Base-by-base conservation (phyloP, 2,888 invertebrate genomes). In the Papilio elwesi region DNA sequence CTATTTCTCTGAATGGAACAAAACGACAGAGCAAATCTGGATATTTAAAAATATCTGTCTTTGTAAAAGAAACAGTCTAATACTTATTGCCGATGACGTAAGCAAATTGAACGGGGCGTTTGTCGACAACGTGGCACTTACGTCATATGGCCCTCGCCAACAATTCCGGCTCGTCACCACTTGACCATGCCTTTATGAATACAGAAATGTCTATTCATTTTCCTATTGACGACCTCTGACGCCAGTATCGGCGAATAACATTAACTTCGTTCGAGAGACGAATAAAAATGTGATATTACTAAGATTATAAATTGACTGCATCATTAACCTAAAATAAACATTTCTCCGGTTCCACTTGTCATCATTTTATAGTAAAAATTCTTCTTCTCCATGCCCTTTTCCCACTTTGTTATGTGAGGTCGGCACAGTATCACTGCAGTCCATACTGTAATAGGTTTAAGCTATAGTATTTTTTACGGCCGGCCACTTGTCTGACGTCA, bases 131-230 rank as follows among this genome's bases (percentile, higher is more conserved):
- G 15, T 51, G 49, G 16, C 15, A 12, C 52, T 59, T 51, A 62
- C 59, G 71, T 67, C 67, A 62, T 65, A 57, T 68, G 68, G 68
- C 59, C n/a, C 57, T 49, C 10, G n/a, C 59, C 36, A 26, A 59
- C 48, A 68, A 59, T 57, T 51, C 51, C 26, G n/a, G 12, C 26
- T 68, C 68, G 57, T 68, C 59, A 49, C 16, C 47, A 8, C 49
- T 57, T 68, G 13, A 47, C 68, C 13, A 68, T 68, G 16, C 16
- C 49, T 57, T 49, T 57, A 57, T 51, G 51, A 64, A 26, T 26
- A 48, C 36, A 49, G 10, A 47, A 68, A 68, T 47, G 53, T 16
- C 67, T 59, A n/a, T 15, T 36, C 48, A 48, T 68, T 67, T 38
- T 49, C 9, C 16, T 36, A 16, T 64, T 49, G 26, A 64, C 51